Evolutionary conservation across 30 jellyfish, hydroid and myxozoan genomes (phyloP), one percentile per base, ranked within the genome.

Genomic region (Pelagia noctiluca): DNA sequence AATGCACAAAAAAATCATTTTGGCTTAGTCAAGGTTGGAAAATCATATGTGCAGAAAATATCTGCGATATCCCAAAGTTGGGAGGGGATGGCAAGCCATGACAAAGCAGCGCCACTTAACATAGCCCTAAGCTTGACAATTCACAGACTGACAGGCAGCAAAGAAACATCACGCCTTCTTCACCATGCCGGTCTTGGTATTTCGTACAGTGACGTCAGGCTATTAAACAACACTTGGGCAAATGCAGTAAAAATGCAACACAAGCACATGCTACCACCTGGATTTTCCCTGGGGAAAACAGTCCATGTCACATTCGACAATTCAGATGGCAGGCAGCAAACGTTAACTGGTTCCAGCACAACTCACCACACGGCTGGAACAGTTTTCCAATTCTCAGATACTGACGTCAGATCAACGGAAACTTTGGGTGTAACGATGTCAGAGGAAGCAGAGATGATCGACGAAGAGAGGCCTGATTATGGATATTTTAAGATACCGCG

Each of bases 401-500:
- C 71, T 31, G 50, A 37, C 23, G 78, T 77, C 50, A 50, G 21
- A 25, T 49, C 85, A 73, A 73, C 73, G 50, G 85, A 49, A 73
- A 49, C 29, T 50, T 28, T 48, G 73, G 33, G 79, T 54, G 47
- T 63, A 32, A 48, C 73, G 75, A 46, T 35, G 72, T 25, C 75
- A 0, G 66, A 28, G 23, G 82, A 36, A 75, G 38, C 85, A 64
- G 76, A 80, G 80, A 80, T 46, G 2, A 80, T 65, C 73, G 73
- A 54, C 24, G 79, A 77, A 77, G 88, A 77, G 69, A 1, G 2
- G 78, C 78, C 68, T 77, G 88, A 77, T 49, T 77, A 77, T 37
- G 88, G 88, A 63, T 63, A 47, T 35, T 77, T 54, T 77, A 80
- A 65, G 90, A 80, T 80, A 26, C 90, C 90, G 29, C 63, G 63